Conservation (phyloP, 2,113 vertebrate species). For the Rhagologus leucostigma region DNA sequence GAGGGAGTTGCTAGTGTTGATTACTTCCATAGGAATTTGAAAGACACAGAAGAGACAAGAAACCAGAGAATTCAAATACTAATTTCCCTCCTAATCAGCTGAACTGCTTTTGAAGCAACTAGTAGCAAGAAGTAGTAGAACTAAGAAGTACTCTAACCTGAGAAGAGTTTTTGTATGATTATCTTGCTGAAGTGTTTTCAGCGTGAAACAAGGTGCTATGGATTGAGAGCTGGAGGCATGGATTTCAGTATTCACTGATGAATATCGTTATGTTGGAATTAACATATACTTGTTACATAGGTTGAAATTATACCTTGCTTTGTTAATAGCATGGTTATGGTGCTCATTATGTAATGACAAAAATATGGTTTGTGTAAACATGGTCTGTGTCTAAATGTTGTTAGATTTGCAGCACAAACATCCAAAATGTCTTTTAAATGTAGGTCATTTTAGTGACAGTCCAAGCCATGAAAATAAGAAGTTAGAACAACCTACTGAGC, state of each 20-base stretch:
- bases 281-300: background rate
- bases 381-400: background rate
- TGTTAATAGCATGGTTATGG: background rate
- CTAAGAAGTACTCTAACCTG: background rate
- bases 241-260: background rate
- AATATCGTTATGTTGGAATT: background rate
- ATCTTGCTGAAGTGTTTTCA: background rate
- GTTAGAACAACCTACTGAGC: background rate
- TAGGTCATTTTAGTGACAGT: background rate
- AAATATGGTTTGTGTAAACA: background rate
- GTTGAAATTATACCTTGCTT: background rate
- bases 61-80: background rate
- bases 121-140: background rate
- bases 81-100: background rate
- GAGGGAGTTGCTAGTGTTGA: background rate
- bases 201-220: rapidly evolving
- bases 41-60: background rate
- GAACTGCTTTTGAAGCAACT: background rate
- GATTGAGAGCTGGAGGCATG: background rate
- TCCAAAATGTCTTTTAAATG: background rate
- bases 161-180: background rate
- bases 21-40: background rate
- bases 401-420: background rate
- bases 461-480: background rate
- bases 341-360: background rate